A percentile compares a stretch with the other conserved stretches of the same genome.
phyloP scores from a whole-genome alignment of 2,888 invertebrate species.

The Aleiodes testaceus region DNA sequence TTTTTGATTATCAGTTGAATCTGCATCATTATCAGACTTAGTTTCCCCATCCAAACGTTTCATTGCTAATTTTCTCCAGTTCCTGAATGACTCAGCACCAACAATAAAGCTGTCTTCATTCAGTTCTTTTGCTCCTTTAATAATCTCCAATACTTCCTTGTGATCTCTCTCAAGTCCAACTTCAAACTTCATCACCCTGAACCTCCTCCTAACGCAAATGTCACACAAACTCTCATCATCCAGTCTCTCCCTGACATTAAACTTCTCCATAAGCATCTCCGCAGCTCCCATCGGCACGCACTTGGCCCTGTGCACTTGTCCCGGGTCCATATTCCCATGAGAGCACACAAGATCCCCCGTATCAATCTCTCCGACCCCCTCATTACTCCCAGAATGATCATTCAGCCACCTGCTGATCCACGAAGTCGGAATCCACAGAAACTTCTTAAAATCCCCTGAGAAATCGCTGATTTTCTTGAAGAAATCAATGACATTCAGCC shows the following conservation, averaged over 20 bases:
- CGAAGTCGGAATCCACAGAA: conserved; percentile 74
- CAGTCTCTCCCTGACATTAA: conserved; percentile 73
- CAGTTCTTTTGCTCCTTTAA: conserved; percentile 71
- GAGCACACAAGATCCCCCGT: conserved; percentile 72
- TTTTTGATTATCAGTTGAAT: conserved; percentile 61
- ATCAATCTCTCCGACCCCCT: conserved; percentile 71
- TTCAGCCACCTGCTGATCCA: conserved; percentile 76
- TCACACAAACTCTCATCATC: conserved; percentile 67
- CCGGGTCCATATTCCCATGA: conserved; percentile 73
- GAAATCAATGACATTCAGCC: conserved; percentile 67
- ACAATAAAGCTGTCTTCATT: conserved; percentile 73
- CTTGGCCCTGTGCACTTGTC: conserved; percentile 72
- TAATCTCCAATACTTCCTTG: conserved; percentile 72
- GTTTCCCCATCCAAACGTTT: conserved; percentile 51
- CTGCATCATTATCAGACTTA: conserved; percentile 57
- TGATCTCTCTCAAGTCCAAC: conserved; percentile 74
- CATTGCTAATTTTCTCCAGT: conserved; percentile 74
- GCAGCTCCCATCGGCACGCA: conserved; percentile 70
- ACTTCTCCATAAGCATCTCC: conserved; percentile 72
- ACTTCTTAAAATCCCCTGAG: conserved; percentile 53
- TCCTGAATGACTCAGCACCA: conserved; percentile 75
- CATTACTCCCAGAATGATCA: conserved; percentile 55
- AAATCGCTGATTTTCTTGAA: conserved; percentile 38
- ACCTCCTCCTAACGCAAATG: conserved; percentile 74
- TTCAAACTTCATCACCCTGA: conserved; percentile 73